Conservation (phyloP, 2,113 vertebrate genomes). For the Misgurnus anguillicaudatus region DNA sequence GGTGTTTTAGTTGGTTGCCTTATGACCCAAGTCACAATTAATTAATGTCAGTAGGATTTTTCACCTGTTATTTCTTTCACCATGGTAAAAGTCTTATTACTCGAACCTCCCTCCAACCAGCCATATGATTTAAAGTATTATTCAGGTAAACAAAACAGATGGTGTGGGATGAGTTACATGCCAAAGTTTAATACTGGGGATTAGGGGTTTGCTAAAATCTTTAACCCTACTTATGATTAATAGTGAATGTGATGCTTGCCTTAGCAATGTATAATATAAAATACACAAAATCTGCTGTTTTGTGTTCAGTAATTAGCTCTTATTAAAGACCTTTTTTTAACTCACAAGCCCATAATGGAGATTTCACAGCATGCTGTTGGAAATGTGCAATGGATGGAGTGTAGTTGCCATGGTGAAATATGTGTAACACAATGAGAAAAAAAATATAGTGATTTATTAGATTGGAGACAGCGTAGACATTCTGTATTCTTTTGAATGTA, state of each 20-base stretch:
- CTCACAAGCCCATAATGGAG: slow-evolving; percentile 25
- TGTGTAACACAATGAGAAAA: slow-evolving; percentile 12
- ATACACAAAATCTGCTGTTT: not conserved
- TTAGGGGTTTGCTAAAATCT: not conserved
- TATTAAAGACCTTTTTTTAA: slow-evolving; percentile 25
- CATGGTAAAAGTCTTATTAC: no score
- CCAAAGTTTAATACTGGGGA: not conserved
- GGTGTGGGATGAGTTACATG: not conserved
- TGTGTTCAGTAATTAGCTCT: not conserved
- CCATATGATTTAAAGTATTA: not conserved
- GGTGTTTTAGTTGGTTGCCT: not conserved
- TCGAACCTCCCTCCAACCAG: no score
- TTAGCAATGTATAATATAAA: not conserved
- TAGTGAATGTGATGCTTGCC: not conserved
- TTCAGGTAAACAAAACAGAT: not conserved
- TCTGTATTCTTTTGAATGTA: not conserved
- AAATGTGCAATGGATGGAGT: slow-evolving; percentile 12
- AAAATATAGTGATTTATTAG: slow-evolving; percentile 12
- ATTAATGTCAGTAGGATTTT: no score
- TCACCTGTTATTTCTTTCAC: no score
- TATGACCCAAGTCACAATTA: no score
- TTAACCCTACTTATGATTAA: not conserved
- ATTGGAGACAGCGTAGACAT: not conserved
- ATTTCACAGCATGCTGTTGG: slow-evolving; percentile 27
- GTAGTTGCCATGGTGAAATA: slow-evolving; percentile 45